Evolutionary conservation across 2,113 vertebrate species (phyloP).

Genomic region (Peromyscus maniculatus): DNA sequence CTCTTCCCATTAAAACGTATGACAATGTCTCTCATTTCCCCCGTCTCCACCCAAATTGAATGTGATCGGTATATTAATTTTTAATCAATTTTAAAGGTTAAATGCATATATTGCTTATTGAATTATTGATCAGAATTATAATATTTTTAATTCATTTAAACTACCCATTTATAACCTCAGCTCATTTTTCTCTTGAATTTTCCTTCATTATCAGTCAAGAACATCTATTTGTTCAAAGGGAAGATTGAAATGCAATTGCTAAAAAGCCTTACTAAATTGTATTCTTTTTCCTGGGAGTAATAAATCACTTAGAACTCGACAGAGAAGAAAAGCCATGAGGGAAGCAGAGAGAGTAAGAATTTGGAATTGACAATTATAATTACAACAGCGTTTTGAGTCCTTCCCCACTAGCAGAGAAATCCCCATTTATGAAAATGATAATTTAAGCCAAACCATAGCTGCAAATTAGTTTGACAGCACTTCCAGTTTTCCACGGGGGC

Average conservation of each 20-base stretch:
- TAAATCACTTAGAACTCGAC: slow-evolving; percentile 51
- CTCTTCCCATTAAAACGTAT: not conserved
- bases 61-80: not conserved
- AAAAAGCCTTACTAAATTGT: slow-evolving; percentile 44
- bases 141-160: slow-evolving; percentile 50
- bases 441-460: not conserved
- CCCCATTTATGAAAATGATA: not conserved
- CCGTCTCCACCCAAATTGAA: not conserved
- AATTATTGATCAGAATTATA: slow-evolving; percentile 48
- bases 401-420: not conserved
- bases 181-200: slow-evolving; percentile 49
- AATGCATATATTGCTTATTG: not conserved
- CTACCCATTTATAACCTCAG: not conserved
- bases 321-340: slow-evolving; percentile 3
- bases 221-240: slow-evolving; percentile 54
- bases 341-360: not conserved
- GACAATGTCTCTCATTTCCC: not conserved
- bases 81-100: slow-evolving; percentile 6
- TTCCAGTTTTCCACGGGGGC: not conserved
- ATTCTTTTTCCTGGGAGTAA: slow-evolving; percentile 16
- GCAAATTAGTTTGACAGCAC: not conserved
- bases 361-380: not conserved
- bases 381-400: not conserved
- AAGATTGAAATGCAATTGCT: slow-evolving; percentile 48
- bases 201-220: slow-evolving; percentile 51